phyloP scores from a whole-genome alignment of 2,888 invertebrate species.

The Orgyia antiqua region DNA sequence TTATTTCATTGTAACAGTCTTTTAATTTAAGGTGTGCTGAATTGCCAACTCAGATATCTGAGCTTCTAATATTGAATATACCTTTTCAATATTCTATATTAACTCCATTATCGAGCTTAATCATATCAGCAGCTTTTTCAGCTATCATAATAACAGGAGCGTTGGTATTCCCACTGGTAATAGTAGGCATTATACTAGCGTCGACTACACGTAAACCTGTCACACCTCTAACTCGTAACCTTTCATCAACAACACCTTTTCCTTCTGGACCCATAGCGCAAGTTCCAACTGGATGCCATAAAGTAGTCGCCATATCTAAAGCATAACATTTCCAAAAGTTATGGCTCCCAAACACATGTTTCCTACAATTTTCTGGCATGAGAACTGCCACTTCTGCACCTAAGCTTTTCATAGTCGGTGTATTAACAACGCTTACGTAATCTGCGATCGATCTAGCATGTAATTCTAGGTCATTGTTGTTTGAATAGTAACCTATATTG shows the following conservation, averaged over 20 bases:
- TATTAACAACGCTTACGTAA: constrained; percentile 28
- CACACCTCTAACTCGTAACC: constrained; percentile 62
- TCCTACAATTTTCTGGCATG: constrained; percentile 32
- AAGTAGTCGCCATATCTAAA: constrained; percentile 33
- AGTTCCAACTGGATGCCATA: constrained; percentile 17
- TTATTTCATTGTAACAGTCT: too few relatives aligned
- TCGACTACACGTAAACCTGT: constrained; percentile 78
- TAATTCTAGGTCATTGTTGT: constrained; percentile 29
- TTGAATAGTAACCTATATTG: constrained; percentile 35
- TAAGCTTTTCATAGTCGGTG: constrained; percentile 27
- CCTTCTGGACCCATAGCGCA: constrained; percentile 50
- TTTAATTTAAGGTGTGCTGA: too few relatives aligned
- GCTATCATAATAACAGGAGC: constrained; percentile 79
- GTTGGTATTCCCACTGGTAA: constrained; percentile 77
- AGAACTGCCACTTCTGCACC: constrained; percentile 24
- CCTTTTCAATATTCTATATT: too few relatives aligned
- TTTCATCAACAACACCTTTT: constrained; percentile 3
- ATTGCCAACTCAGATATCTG: too few relatives aligned
- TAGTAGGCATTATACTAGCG: constrained; percentile 79
- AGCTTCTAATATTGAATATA: too few relatives aligned
- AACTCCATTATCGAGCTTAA: constrained; percentile 7
- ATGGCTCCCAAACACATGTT: constrained; percentile 27
- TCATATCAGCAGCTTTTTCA: constrained; percentile 60
- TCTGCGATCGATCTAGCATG: constrained; percentile 26
- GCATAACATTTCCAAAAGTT: constrained; percentile 51